Conservation (phyloP, 64 coral and sea anemone genomes). For the Montipora efflorescens region DNA sequence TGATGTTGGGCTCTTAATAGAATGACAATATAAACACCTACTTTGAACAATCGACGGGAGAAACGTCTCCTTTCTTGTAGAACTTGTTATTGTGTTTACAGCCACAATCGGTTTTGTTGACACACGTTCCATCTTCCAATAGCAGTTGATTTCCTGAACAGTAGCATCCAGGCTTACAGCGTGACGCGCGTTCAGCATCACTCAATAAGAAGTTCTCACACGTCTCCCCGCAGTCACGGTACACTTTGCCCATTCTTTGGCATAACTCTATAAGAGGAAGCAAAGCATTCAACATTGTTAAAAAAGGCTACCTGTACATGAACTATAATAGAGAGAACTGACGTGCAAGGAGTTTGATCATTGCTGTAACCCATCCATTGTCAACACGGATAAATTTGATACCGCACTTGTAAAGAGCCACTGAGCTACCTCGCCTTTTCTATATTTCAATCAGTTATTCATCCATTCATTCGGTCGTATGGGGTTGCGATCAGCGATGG, state of each 20-base stretch:
- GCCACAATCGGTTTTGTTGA: conserved; percentile 70
- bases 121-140: conserved; percentile 84
- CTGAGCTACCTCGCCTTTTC: no score
- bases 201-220: conserved; percentile 83
- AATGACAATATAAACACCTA: conserved; percentile 1
- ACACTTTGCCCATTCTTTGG: conserved; percentile 60
- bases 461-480: no score
- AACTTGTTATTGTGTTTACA: conserved; percentile 93
- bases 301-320: background rate
- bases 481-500: no score
- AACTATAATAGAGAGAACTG: no score
- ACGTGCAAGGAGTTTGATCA: no score
- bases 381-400: no score
- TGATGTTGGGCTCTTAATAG: no score
- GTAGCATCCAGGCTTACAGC: conserved; percentile 87
- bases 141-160: conserved; percentile 72
- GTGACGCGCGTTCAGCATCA: background rate
- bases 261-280: conserved; percentile 65
- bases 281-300: background rate
- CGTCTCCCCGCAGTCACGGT: conserved; percentile 81
- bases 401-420: no score
- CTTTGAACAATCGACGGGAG: conserved; percentile 97
- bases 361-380: no score
- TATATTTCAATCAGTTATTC: no score
- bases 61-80: conserved; percentile 78